phyloP scores from a whole-genome alignment of 1,140 invertebrate genomes.

The Danaus melanippus region DNA sequence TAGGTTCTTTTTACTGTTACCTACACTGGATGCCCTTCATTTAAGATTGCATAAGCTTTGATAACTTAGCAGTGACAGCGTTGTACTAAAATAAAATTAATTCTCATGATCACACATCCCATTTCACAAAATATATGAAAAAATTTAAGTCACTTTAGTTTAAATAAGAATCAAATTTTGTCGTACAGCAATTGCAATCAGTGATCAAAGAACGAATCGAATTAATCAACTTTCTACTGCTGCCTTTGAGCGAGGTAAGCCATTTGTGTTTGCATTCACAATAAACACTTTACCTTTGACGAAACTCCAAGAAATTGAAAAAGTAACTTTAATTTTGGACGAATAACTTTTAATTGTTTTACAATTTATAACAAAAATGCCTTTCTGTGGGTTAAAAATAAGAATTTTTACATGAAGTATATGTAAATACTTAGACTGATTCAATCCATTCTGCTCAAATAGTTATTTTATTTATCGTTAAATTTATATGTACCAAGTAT shows the following conservation, averaged over 20 bases:
- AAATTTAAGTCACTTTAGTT: background rate
- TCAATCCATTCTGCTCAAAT: constrained; percentile 29
- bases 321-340: constrained; percentile 4
- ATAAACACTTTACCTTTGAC: constrained; percentile 31
- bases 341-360: too few relatives aligned
- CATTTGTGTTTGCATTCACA: constrained; percentile 36
- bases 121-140: background rate
- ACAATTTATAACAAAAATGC: too few relatives aligned
- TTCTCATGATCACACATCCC: too few relatives aligned
- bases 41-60: too few relatives aligned
- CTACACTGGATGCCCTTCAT: background rate
- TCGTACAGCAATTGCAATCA: constrained; percentile 49
- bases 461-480: constrained; percentile 42
- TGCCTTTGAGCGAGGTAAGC: constrained; percentile 48
- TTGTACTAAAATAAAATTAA: too few relatives aligned
- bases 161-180: constrained; percentile 26
- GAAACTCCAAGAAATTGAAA: constrained; percentile 21
- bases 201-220: constrained; percentile 36
- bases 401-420: too few relatives aligned
- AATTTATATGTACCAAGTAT: constrained; percentile 26
- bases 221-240: constrained; percentile 47
- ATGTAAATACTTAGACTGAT: background rate
- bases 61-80: too few relatives aligned
- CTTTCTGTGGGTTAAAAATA: too few relatives aligned
- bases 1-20: constrained; percentile 13